Conservation (phyloP, 2,888 invertebrate species). For the Machimus rusticus region DNA sequence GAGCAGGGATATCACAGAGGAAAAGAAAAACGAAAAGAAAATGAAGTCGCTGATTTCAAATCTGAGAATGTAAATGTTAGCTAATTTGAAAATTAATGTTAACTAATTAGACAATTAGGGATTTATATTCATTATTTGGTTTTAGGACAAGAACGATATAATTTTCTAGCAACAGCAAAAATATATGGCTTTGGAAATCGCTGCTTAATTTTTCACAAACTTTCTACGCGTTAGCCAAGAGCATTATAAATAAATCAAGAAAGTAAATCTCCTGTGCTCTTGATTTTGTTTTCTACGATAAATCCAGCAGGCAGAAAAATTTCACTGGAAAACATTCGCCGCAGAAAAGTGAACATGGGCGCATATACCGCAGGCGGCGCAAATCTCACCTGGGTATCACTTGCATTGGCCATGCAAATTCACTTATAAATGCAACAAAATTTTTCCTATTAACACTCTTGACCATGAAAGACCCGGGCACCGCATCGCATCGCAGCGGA, state of each 20-base stretch:
- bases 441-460: constrained; percentile 20
- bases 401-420: constrained; percentile 14
- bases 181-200: background rate
- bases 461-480: constrained; percentile 7
- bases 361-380: background rate
- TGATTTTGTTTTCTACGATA: background rate
- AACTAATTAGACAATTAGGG: too few relatives aligned
- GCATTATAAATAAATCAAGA: background rate
- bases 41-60: too few relatives aligned
- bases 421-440: background rate
- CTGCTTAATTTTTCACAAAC: background rate
- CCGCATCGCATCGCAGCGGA: background rate
- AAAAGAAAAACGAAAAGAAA: too few relatives aligned
- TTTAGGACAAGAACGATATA: background rate
- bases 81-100: too few relatives aligned
- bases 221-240: background rate
- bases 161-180: background rate
- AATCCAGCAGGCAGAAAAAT: background rate
- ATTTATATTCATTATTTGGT: too few relatives aligned
- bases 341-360: background rate
- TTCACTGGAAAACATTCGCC: background rate
- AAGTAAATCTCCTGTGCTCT: background rate
- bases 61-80: too few relatives aligned
- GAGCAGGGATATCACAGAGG: too few relatives aligned
- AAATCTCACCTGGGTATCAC: background rate